Evolutionary conservation across 2,113 vertebrate species (phyloP), one percentile per base, ranked within the genome.

Genomic region (Eublepharis macularius): DNA sequence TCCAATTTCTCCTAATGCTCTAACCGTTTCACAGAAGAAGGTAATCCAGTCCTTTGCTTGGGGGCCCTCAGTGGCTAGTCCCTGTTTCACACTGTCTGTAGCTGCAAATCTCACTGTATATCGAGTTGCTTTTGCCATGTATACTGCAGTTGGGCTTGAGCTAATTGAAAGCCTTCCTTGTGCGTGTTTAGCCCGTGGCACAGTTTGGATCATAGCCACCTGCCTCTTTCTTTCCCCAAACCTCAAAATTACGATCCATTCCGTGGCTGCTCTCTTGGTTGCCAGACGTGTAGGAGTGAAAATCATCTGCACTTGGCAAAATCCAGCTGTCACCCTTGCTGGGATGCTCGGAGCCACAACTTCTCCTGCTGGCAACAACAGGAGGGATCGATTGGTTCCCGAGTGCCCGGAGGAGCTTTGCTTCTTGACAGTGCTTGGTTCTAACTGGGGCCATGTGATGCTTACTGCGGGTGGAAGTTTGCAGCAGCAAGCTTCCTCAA

Each of bases 351-450:
- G 29, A 90, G 76, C 84, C 85, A 82, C 69, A 86, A 85, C 21
- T 76, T 68, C 89, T 87, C 93, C 89, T n/a, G 86, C 88, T 78
- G 82, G 82, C 88, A 88, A 88, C 89, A 81, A 82, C 76, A 80
- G 83, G 86, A 73, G 76, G 82, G 86, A 84, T 89, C 66, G 81
- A 93, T 70, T 75, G 73, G 85, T 88, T 86, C 89, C 86, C 82
- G 13, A 91, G 85, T 63, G 90, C 90, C 91, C 32, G 0, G 68
- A 89, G 89, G 90, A 87, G 43, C 86, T 91, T 83, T 80, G 77
- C 92, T 86, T 90, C 79, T 84, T 81, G 88, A 84, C 88, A 91
- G 89, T 85, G 86, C 88, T 82, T 86, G 81, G 90, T 85, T 19
- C 1, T 81, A 83, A 86, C 92, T 92, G 88, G 93, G 81, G 74